Evolutionary conservation across 2,113 vertebrate genomes (phyloP), one percentile per base, ranked within the genome.

Genomic region (Bubo scandiacus): DNA sequence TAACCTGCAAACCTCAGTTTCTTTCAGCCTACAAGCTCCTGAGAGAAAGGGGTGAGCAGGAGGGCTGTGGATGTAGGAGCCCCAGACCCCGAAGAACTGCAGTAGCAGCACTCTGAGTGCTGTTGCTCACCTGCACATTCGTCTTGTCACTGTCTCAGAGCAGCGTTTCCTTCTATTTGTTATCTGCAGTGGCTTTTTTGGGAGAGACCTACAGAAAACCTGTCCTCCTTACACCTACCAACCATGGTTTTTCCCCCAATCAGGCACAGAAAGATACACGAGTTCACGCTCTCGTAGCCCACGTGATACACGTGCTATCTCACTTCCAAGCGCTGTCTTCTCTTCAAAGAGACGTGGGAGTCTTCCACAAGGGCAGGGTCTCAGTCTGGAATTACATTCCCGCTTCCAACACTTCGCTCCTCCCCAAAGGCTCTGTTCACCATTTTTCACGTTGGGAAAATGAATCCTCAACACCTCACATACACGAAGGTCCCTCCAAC

Each of bases 261-360:
- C 12, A 15, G 22, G 5, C 20, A 30, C 12, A 47, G 29, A 49
- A 34, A 42, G 49, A 27, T 16, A 20, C 26, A n/a, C 0, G 0
- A 32, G 15, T 36, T 32, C 70, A 42, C 2, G 1, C 40, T 55
- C 12, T 23, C 9, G 5, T 14, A 62, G 42, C 54, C 38, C 18
- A 4, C 0, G 0, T 38, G 21, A 20, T 15, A 2, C 4, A n/a
- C 3, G 1, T 4, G 6, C 12, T 14, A 7, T 38, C 68, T 63
- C 70, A 20, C 54, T 32, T 32, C 54, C 40, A 67, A 2, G 13
- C 20, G 17, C 47, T 42, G 10, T 7, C 55, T 85, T 43, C 49
- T 55, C 38, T n/a, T 15, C 2, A 7, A 49, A 63, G 57, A 30
- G 57, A 34, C 7, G 25, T 12, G 4, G 11, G 43, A 70, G 42